phyloP scores from a whole-genome alignment of 2,113 vertebrate genomes.

The Perognathus longimembris region DNA sequence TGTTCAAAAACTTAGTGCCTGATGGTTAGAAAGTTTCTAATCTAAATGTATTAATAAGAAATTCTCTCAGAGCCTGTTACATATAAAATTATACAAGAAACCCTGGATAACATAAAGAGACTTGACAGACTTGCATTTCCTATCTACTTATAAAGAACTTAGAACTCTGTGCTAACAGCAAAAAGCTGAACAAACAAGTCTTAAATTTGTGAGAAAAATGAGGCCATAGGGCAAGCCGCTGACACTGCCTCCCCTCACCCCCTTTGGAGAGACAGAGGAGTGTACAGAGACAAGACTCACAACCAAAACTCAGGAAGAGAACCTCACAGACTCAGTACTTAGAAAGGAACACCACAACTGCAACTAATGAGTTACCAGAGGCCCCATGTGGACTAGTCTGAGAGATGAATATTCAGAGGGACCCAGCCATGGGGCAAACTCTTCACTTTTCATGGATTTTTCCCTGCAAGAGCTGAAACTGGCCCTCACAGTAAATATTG shows the following conservation, averaged over 20 bases:
- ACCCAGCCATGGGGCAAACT: neutral
- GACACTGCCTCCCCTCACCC: neutral
- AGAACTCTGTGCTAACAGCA: neutral
- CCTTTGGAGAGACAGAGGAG: neutral
- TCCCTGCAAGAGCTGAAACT: neutral
- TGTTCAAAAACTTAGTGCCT: neutral
- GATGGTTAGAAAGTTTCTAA: neutral
- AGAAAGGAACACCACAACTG: neutral
- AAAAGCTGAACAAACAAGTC: neutral
- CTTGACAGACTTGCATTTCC: neutral
- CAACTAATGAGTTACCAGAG: neutral
- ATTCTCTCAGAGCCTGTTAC: neutral
- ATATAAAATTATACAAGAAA: neutral
- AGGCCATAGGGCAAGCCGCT: neutral
- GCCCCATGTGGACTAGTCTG: neutral
- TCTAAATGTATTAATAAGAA: neutral
- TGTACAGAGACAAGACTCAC: neutral
- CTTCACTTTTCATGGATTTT: neutral
- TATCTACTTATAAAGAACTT: neutral
- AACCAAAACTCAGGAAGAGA: neutral
- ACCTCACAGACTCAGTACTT: neutral
- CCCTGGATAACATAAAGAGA: neutral
- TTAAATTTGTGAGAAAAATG: neutral
- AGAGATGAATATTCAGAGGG: neutral
- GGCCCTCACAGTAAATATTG: neutral